A percentile compares a stretch with the other conserved stretches of the same genome.
phyloP scores from a whole-genome alignment of 2,113 vertebrate species.

The Galeopterus variegatus region DNA sequence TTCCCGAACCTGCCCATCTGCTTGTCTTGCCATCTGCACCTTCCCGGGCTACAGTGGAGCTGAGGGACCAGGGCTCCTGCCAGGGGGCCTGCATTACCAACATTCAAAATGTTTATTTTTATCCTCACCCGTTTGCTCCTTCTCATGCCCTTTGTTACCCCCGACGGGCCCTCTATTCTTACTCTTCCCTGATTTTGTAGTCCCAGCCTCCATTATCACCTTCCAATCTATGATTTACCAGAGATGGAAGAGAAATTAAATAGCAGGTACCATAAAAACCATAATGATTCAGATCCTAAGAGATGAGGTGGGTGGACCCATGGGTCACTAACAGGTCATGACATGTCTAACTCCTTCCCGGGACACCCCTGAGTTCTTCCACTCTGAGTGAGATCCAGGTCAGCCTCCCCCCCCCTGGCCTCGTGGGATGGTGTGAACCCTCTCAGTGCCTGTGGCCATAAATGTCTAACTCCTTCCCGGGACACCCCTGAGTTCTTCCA shows the following conservation, averaged over 20 bases:
- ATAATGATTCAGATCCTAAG: background rate
- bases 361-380: background rate
- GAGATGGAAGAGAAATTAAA: background rate
- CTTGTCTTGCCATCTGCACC: conserved; percentile 76
- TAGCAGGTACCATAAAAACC: background rate
- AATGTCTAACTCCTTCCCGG: background rate
- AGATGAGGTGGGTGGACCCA: background rate
- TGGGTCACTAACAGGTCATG: background rate
- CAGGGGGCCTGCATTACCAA: background rate
- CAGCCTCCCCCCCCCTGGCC: background rate
- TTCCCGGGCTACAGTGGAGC: conserved; percentile 22
- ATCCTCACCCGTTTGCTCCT: background rate
- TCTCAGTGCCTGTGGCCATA: background rate
- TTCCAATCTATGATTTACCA: background rate
- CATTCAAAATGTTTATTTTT: conserved; percentile 22
- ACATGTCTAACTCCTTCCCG: background rate
- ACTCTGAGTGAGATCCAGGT: background rate
- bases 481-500: background rate
- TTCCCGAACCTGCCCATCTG: conserved; percentile 81
- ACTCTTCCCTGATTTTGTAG: background rate
- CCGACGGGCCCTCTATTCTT: background rate
- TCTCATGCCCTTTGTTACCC: conserved; percentile 45
- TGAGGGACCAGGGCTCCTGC: background rate
- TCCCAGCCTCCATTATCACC: background rate
- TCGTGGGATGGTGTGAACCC: background rate